These are phyloP conservation scores for Chondrilla cf. caribensis DNA, from an alignment of 37 sponge, comb jelly and placozoan species.

Conservation along the genomic window DNA sequence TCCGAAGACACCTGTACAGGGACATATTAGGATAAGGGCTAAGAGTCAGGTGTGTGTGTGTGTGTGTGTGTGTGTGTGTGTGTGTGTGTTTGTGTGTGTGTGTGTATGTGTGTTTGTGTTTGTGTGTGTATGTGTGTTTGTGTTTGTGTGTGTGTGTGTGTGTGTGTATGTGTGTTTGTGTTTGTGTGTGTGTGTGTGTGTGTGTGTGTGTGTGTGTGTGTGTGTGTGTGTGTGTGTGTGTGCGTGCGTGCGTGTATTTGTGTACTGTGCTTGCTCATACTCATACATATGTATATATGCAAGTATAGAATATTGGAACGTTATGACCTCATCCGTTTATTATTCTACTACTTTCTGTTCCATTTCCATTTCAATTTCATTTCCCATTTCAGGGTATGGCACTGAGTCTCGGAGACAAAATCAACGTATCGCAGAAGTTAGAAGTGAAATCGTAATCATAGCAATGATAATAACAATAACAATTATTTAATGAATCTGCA, in stretches of 20 bases:
- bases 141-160: slow-evolving; percentile 12
- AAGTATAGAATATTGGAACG: too few relatives aligned
- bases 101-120: too few relatives aligned
- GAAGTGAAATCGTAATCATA: neutral
- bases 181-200: neutral
- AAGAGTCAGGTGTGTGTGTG: slow-evolving; percentile 84
- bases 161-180: neutral
- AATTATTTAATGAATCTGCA: neutral
- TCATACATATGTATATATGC: too few relatives aligned
- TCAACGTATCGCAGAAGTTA: slow-evolving; percentile 87
- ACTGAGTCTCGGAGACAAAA: slow-evolving; percentile 97
- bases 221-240: neutral
- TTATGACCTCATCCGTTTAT: too few relatives aligned
- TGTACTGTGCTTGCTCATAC: neutral
- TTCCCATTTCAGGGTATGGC: slow-evolving; percentile 89
- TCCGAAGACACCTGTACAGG: slow-evolving; percentile 61
- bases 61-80: neutral
- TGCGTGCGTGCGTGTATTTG: neutral
- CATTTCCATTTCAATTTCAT: neutral
- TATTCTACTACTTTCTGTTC: neutral
- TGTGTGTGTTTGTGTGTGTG: neutral
- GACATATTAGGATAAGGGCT: slow-evolving; percentile 95
- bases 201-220: neutral
- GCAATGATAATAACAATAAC: neutral
- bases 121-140: slow-evolving; percentile 3